Evolutionary conservation across 2,113 vertebrate genomes (phyloP), one percentile per base, ranked within the genome.

Genomic region (Anser brachyrhynchus): DNA sequence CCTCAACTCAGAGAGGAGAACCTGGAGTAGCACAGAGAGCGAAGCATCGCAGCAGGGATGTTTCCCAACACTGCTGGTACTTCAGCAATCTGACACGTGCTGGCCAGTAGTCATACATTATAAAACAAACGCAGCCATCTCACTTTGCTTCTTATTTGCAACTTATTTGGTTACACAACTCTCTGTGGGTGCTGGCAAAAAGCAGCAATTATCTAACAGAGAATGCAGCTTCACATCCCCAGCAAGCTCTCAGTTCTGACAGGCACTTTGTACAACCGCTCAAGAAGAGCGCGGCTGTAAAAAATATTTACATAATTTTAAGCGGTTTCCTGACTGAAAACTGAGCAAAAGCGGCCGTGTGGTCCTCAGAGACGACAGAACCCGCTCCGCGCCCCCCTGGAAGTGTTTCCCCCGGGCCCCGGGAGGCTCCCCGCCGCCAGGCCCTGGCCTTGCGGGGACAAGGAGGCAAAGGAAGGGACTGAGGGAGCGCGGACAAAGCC

Each of bases 1-100:
- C 19, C 57, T 15, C 73, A 55, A 11, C 15, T 2, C 14, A 14
- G 41, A 35, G 51, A 41, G 20, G 31, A 35, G 59, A 49, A 33
- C 26, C 9, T 3, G 3, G 37, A 21, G 57, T 8, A 13, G 6
- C 51, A 15, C 10, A 17, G 16, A 3, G 15, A 51, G 29, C 0
- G 0, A 8, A 14, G 46, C 59, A 52, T 2, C 29, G 3, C 2
- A 15, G 3, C 29, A 10, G 17, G 55, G 52, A 33, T 9, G 33
- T 7, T 86, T 44, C 14, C 8, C 58, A 37, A 22, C 41, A 5
- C 37, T 2, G 37, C 44, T 10, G 1, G 1, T 7, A 8, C 33
- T 43, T 35, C 75, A 73, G 59, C 29, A 4, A 5, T 8, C 52
- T 17, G 39, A 41, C 35, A 39, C 44, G 2, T 8, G 28, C 44